Evolutionary conservation across 2,888 invertebrate species (phyloP), one percentile per base, ranked within the genome.

Genomic region (Drosophila maculinotata): DNA sequence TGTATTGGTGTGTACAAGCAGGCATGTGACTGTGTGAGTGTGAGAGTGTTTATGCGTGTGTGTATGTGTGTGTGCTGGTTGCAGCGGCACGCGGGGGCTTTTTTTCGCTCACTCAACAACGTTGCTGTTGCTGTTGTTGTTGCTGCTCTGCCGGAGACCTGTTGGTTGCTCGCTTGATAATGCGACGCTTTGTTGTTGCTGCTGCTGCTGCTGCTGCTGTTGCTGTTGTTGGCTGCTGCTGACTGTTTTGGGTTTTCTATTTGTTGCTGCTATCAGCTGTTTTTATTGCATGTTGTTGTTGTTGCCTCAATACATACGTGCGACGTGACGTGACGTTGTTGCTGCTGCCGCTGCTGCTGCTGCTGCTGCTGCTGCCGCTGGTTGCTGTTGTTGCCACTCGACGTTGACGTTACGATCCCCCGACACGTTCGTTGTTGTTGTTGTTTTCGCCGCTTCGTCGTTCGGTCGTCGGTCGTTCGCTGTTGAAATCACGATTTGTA

Each of bases 401-500:
- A 69, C 72, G 67, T 63, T 68, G 67, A 79, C 72, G 69, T 78
- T 71, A 64, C 80, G 81, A 80, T 80, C 72, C 74, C 69, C 69
- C 83, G 67, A 70, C 85, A 75, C 64, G 64, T 68, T 81, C 75
- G 76, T 63, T 81, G 52, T 63, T 59, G 41, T 45, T 53, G 65
- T 58, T 67, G 70, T 71, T 70, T 65, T 75, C 70, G 77, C 72
- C 77, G 74, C 76, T 74, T 77, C 71, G 74, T 72, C 76, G 75
- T 84, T 88, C 87, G 87, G 87, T 78, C 90, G 91, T 89, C 89
- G 86, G 91, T 91, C 91, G 89, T 90, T 90, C 90, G 90, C 90
- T 91, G 90, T 90, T 89, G 90, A 90, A 90, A 91, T 90, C 90
- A 90, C 90, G 91, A 90, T 89, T 90, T 90, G 91, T 90, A 90